Conservation (phyloP, 1,140 invertebrate genomes). For the Pseudoatta argentina region DNA sequence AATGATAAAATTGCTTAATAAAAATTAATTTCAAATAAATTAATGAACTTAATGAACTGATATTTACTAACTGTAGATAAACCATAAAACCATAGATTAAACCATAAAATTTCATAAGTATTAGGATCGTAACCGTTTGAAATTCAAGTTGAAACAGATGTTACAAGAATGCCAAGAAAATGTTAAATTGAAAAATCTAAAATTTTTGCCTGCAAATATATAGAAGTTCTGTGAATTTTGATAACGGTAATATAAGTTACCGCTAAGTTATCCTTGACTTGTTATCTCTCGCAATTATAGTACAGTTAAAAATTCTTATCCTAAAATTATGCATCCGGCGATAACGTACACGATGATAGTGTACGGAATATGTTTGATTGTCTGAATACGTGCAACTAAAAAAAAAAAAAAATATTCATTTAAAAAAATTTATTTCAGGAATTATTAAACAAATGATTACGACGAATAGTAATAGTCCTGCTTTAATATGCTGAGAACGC, state of each 20-base stretch:
- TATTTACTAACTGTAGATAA: not conserved
- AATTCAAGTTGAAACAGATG: not conserved
- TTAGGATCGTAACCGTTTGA: not conserved
- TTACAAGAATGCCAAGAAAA: not conserved
- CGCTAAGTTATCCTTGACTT: slow-evolving; percentile 15
- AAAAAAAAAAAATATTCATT: not conserved
- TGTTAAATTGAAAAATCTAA: not conserved
- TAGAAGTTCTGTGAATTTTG: not conserved
- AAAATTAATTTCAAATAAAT: not conserved
- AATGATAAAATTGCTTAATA: not conserved
- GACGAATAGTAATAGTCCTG: not conserved
- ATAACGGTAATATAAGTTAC: slow-evolving; percentile 5
- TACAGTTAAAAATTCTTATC: slow-evolving; percentile 25
- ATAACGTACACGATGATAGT: not conserved
- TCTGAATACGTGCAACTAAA: not conserved
- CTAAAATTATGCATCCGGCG: slow-evolving; percentile 17
- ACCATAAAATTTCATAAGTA: not conserved
- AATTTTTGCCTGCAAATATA: not conserved
- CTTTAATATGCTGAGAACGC: not conserved
- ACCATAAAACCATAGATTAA: not conserved
- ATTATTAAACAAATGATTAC: not conserved
- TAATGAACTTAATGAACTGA: not conserved
- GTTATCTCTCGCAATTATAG: slow-evolving; percentile 16
- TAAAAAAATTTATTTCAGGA: not conserved
- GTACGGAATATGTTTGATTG: not conserved